Base-by-base conservation (phyloP, 2,797 vertebrate species). In the Malurus leucopterus region DNA sequence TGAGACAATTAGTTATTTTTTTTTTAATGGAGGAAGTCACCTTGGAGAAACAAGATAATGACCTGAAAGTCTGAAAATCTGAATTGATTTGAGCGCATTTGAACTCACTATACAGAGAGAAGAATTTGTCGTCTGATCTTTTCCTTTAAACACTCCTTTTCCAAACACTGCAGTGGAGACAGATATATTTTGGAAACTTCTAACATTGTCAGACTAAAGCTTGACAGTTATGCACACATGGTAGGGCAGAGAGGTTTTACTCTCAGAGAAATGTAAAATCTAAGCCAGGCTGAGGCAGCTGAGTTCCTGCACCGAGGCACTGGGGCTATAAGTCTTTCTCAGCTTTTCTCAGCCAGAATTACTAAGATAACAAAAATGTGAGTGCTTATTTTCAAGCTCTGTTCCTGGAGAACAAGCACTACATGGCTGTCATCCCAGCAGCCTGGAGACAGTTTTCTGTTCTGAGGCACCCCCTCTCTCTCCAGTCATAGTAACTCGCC, bases 381-480 rank as follows among this genome's bases (percentile, higher is more conserved):
- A 19, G 22, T 68, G 87, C 74, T 94, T 90, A 67, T 73, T 88
- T 94, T 88, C 88, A 86, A 94, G 70, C 4, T 3, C 76, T 36
- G 40, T 15, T 75, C 86, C 88, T 90, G 69, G 83, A 93, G 76
- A 91, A 55, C 11, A 29, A 92, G 55, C 88, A 67, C 77, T 91
- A 85, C 76, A 53, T 9, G 71, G 70, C 85, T 95, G 71, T 93
- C 95, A 90, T 47, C 79, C 55, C 38, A 95, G 65, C 78, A 95
- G 88, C 88, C 95, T 54, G 84, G 70, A 84, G 84, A 88, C 11
- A 64, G 91, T 92, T 94, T 96, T 86, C 63, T 91, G 86, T 94
- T 96, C 93, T 91, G 89, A 91, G 88, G 83, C 72, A 84, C 81
- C 19, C 29, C 36, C 17, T 15, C 59, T 29, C 64, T 18, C 62